These are phyloP conservation scores for Eucidaris tribuloides DNA, from an alignment of 35 echinoderm and acorn worm genomes.

Conservation along the genomic window DNA sequence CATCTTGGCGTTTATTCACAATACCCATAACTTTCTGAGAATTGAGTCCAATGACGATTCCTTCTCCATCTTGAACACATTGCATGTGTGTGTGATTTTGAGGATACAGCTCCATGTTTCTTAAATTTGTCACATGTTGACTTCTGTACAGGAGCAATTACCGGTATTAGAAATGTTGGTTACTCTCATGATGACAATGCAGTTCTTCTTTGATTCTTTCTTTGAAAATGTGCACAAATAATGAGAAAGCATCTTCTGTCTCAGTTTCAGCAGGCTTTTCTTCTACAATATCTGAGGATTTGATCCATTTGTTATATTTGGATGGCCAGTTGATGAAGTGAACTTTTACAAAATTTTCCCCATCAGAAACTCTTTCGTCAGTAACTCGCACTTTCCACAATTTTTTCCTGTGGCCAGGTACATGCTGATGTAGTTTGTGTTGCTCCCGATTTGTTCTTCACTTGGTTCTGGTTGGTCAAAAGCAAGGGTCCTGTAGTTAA, in stretches of 20 bases:
- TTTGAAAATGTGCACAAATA: not conserved
- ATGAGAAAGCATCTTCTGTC: not conserved
- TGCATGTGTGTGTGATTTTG: not conserved
- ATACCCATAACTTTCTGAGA: not conserved
- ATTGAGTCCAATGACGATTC: not conserved
- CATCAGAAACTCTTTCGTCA: not conserved
- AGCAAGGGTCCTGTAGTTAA: conserved; percentile 9
- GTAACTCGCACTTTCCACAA: not conserved
- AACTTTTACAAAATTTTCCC: not conserved
- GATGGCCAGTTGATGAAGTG: conserved; percentile 1
- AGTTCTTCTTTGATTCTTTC: not conserved
- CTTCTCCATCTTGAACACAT: not conserved
- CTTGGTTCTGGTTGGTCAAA: not conserved
- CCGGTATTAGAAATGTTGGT: not conserved
- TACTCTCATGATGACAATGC: not conserved
- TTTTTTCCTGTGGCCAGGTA: not conserved
- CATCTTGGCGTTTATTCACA: not conserved
- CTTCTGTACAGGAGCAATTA: not conserved
- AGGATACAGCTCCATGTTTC: not conserved
- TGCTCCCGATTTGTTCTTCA: not conserved
- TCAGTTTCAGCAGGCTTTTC: not conserved
- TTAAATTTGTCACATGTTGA: not conserved
- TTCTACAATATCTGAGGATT: not conserved
- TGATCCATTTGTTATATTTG: not conserved
- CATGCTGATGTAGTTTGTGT: not conserved